Evolutionary conservation across 2,888 invertebrate genomes (phyloP), one percentile per base, ranked within the genome.

Genomic region (Belgica antarctica): DNA sequence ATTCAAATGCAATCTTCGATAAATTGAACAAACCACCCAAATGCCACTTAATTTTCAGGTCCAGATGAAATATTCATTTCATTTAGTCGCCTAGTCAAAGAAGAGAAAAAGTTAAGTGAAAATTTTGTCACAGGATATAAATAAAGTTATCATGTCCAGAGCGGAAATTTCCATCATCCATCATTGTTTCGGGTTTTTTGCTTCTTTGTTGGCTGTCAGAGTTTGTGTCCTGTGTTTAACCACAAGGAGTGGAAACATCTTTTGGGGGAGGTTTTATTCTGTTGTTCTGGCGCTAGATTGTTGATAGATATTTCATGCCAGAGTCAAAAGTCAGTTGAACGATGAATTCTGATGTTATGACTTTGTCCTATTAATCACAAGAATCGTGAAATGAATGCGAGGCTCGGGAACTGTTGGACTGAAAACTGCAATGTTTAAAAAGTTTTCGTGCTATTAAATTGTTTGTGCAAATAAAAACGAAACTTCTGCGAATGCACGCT

Each of bases 51-150:
- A n/a, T n/a, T n/a, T n/a, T n/a, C n/a, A n/a, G n/a, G n/a, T n/a
- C n/a, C n/a, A n/a, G n/a, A 52, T 52, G 52, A 52, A 52, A 52
- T 52, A 52, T 52, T 52, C 52, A 52, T 52, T n/a, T n/a, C n/a
- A n/a, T n/a, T n/a, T n/a, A n/a, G n/a, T n/a, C n/a, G n/a, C 52
- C 12, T 2, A 24, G 27, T 59, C 59, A 24, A 17, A 3, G 22
- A 52, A 52, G n/a, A 41, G 41, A 2, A 66, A 46, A 68, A 57
- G 68, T 68, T 68, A 57, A 68, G 68, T 52, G 68, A 68, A 68
- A 68, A 68, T 57, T 68, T 57, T 68, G 52, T 68, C 68, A 68
- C 68, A 65, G 65, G 52, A 68, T 57, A 68, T 52, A 68, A 68
- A 68, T 68, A 68, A 68, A 68, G 52, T 57, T 68, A 68, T 68